Conservation (phyloP, 2,113 vertebrate genomes). For the Tachuris rubrigastra region DNA sequence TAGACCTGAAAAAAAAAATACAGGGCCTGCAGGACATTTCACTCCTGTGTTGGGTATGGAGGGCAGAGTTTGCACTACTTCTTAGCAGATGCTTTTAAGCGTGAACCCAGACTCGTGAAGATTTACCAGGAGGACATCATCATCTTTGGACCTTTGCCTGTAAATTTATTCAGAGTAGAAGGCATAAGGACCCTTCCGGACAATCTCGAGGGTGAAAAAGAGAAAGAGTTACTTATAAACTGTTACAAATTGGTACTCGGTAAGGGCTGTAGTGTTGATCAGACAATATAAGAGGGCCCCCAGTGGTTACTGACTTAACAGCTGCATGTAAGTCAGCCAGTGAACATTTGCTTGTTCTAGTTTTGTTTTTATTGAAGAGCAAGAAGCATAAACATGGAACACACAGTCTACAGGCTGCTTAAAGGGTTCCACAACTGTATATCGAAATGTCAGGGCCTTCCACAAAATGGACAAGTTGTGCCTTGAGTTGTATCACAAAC, state of each 20-base stretch:
- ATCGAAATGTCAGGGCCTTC: slow-evolving; percentile 47
- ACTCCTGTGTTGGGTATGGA: slow-evolving; percentile 26
- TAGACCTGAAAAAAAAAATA: slow-evolving; percentile 14
- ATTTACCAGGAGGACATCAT: slow-evolving; percentile 40
- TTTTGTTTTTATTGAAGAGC: slow-evolving; percentile 70
- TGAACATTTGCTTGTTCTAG: slow-evolving; percentile 71
- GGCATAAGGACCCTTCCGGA: slow-evolving; percentile 65
- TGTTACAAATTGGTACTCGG: slow-evolving; percentile 70
- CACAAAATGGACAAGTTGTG: not conserved
- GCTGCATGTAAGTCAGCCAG: slow-evolving; percentile 70
- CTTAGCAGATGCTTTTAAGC: slow-evolving; percentile 42
- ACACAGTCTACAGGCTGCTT: slow-evolving; percentile 50
- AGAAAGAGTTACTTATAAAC: slow-evolving; percentile 71
- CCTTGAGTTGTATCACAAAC: not conserved
- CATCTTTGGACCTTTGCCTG: slow-evolving; percentile 64
- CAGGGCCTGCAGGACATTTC: slow-evolving; percentile 58
- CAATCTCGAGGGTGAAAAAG: slow-evolving; percentile 44
- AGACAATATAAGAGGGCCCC: slow-evolving; percentile 63
- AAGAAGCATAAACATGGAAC: slow-evolving; percentile 68
- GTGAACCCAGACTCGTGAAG: not conserved
- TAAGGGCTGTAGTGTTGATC: slow-evolving; percentile 72
- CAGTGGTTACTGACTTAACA: slow-evolving; percentile 68
- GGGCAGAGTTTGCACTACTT: slow-evolving; percentile 51
- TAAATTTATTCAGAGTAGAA: slow-evolving; percentile 65
- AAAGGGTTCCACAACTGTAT: slow-evolving; percentile 52